Evolutionary conservation across 1,140 invertebrate species (phyloP).

Genomic region (Ceratina australensis): DNA sequence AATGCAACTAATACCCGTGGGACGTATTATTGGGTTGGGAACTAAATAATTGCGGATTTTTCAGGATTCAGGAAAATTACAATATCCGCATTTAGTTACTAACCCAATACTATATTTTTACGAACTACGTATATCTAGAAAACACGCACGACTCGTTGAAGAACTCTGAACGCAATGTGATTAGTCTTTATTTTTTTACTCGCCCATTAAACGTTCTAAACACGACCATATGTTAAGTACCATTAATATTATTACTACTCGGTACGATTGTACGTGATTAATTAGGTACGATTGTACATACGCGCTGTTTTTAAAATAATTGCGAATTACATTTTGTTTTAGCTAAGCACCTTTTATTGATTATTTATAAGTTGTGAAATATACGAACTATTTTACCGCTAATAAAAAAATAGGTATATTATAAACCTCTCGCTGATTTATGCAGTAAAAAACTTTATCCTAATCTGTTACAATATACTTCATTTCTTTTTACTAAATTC

Average conservation of each 20-base stretch:
- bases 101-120: no score
- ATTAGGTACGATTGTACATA: conserved; percentile 54
- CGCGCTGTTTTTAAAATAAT: conserved; percentile 50
- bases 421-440: conserved; percentile 54
- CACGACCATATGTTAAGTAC: conserved; percentile 48
- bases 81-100: no score
- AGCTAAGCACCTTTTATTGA: conserved; percentile 68
- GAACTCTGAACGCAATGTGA: conserved; percentile 34
- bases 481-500: conserved; percentile 34
- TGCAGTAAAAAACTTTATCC: conserved; percentile 51
- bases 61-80: no score
- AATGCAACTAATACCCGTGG: no score
- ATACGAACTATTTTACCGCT: conserved; percentile 69
- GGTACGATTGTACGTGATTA: background rate
- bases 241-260: conserved; percentile 6
- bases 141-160: no score
- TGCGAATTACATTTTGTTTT: conserved; percentile 58
- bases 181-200: conserved; percentile 74
- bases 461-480: conserved; percentile 46
- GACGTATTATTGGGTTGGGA: no score
- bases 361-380: conserved; percentile 74
- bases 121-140: no score
- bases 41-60: no score
- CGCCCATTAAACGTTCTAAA: conserved; percentile 51
- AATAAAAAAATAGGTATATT: conserved; percentile 71